Percentiles rank a stretch among this genome's conserved stretches.
Conservation (phyloP, 2,888 invertebrate genomes). For the Mythimna albipuncta region DNA sequence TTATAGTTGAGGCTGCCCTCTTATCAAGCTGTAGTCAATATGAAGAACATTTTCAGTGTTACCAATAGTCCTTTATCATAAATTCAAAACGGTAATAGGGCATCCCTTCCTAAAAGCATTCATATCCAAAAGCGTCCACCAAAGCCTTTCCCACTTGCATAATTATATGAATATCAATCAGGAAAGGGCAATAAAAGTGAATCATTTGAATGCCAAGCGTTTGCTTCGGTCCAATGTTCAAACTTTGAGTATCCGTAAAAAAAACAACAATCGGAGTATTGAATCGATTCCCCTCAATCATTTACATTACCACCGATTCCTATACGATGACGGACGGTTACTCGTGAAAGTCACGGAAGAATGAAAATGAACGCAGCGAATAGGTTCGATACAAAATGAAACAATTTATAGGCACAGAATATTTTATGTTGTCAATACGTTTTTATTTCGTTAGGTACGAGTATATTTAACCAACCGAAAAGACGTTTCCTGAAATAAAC, state of each 20-base stretch:
- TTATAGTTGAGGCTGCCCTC: slow-evolving; percentile 14
- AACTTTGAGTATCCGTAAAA: slow-evolving; percentile 47
- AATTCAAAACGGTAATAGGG: slow-evolving; percentile 17
- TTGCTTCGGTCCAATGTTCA: slow-evolving; percentile 33
- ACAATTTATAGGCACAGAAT: slow-evolving; percentile 28
- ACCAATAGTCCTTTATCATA: slow-evolving; percentile 15
- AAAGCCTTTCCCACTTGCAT: slow-evolving; percentile 39
- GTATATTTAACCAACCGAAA: slow-evolving; percentile 24
- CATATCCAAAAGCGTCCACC: slow-evolving; percentile 36
- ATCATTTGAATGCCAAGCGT: slow-evolving; percentile 53
- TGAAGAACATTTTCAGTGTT: slow-evolving; percentile 2
- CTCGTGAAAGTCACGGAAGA: slow-evolving; percentile 41
- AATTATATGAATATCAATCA: slow-evolving; percentile 61
- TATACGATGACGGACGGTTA: slow-evolving; percentile 36
- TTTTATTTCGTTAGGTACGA: slow-evolving; percentile 14
- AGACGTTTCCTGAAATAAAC: slow-evolving; percentile 20
- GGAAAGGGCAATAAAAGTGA: slow-evolving; percentile 52
- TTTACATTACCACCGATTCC: slow-evolving; percentile 42
- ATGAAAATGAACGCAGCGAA: slow-evolving; percentile 29
- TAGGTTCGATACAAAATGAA: slow-evolving; percentile 31
- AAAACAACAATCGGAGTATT: slow-evolving; percentile 40
- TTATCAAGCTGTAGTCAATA: slow-evolving; percentile 10
- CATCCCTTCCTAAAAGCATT: slow-evolving; percentile 42
- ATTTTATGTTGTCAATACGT: slow-evolving; percentile 33
- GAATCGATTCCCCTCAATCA: slow-evolving; percentile 30